Evolutionary conservation across 2,113 vertebrate species (phyloP).

Genomic region (Cettia cetti): DNA sequence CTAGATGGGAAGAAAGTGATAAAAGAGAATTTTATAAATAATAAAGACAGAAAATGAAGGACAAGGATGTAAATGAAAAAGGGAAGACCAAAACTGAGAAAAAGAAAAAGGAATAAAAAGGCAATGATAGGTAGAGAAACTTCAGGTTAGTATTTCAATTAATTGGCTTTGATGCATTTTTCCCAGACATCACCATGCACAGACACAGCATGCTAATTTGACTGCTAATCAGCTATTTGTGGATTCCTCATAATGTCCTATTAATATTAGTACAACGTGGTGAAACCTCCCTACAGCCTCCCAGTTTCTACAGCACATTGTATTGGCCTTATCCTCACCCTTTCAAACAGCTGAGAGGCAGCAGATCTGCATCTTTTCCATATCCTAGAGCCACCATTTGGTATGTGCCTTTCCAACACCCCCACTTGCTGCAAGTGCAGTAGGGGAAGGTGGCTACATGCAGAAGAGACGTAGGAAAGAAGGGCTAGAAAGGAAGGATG

Average conservation of each 20-base stretch:
- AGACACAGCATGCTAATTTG: not conserved
- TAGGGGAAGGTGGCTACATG: accelerated
- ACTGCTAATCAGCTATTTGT: not conserved
- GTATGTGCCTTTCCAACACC: not conserved
- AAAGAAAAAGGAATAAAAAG: not conserved
- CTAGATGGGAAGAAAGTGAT: not conserved
- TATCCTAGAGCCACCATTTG: not conserved
- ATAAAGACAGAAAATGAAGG: not conserved
- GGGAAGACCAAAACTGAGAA: not conserved
- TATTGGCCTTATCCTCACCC: not conserved
- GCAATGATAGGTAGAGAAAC: not conserved
- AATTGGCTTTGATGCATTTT: not conserved
- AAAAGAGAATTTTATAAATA: constrained; percentile 5
- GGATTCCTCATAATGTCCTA: not conserved
- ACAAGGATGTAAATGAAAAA: not conserved
- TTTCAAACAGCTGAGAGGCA: not conserved
- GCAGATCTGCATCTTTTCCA: not conserved
- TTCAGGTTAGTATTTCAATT: not conserved
- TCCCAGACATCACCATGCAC: not conserved
- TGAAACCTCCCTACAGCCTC: not conserved
- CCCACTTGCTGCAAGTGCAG: accelerated
- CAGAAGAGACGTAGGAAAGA: not conserved
- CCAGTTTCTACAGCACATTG: not conserved
- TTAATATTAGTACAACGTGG: accelerated
- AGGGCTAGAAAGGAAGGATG: not conserved